Base-by-base conservation (phyloP, 2,888 invertebrate genomes). In the Seira musarum region DNA sequence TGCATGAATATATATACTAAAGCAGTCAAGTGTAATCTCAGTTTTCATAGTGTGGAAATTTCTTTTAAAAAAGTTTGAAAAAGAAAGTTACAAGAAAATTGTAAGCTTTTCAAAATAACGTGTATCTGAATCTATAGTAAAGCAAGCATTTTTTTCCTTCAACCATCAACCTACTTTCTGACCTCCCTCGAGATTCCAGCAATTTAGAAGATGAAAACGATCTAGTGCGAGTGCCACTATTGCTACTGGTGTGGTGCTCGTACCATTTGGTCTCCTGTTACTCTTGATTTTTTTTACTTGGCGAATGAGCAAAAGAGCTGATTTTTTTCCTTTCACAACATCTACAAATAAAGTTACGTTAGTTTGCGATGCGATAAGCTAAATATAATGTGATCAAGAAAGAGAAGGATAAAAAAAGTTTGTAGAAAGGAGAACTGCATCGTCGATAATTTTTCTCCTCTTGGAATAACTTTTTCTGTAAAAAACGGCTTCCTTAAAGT, bases 191-290 rank as follows among this genome's bases (percentile, higher is more conserved):
- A 78, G 78, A 78, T 53, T 72, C 72, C 19, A 63, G 72, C 78
- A 78, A 78, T 78, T 78, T 78, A 72, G 78, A 78, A 78, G 78
- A 78, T 78, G 78, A 78, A 78, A 78, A 71, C 71, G 78, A 78
- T 78, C 78, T 35, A 35, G 60, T 67, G 64, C n/a, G 46, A 19
- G 24, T 21, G 24, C 53, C 35, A 40, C 53, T 65, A n/a, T n/a
- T n/a, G n/a, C n/a, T n/a, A n/a, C n/a, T n/a, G n/a, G n/a, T n/a
- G n/a, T n/a, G n/a, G n/a, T n/a, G n/a, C n/a, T n/a, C 35, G 25
- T 67, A 15, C 61, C 40, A 66, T 66, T 24, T 10, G 70, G 66
- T 65, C 70, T 69, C 63, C 66, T 71, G 46, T 66, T 74, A 53
- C 65, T 71, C 70, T 70, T 65, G 24, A 69, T 74, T 67, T 66